A percentile compares a stretch with the other conserved stretches of the same genome.
Conservation (phyloP, 2,888 invertebrate species). For the Odiellus spinosus region DNA sequence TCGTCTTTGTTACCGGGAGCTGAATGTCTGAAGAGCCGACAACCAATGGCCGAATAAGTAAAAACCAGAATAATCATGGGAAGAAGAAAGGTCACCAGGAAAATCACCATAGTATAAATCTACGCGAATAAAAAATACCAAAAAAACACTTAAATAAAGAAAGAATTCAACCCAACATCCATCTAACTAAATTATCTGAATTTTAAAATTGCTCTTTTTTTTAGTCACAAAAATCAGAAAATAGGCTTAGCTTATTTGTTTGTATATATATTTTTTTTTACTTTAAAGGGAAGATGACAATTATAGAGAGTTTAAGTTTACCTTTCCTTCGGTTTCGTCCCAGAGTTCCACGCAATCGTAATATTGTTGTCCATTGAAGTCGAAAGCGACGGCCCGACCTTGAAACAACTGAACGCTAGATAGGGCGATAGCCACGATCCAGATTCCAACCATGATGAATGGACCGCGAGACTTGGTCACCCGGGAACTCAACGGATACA, state of each 20-base stretch:
- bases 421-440: slow-evolving; percentile 29
- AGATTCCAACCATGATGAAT: slow-evolving; percentile 30
- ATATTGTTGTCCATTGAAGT: slow-evolving; percentile 20
- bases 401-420: slow-evolving; percentile 31
- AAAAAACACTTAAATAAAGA: no score
- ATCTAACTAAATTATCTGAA: no score
- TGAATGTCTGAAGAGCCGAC: slow-evolving; percentile 31
- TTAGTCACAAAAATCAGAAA: no score
- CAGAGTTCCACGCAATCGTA: slow-evolving; percentile 19
- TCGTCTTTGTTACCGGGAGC: slow-evolving; percentile 34
- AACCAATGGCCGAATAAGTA: slow-evolving; percentile 33
- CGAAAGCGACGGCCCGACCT: slow-evolving; percentile 25
- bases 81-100: slow-evolving; percentile 27
- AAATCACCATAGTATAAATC: slow-evolving; percentile 26
- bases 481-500: slow-evolving; percentile 29
- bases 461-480: slow-evolving; percentile 31
- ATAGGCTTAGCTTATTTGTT: no score
- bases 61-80: slow-evolving; percentile 31
- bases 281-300: no score
- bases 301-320: no score
- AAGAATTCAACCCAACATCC: no score
- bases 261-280: no score
- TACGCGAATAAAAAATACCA: slow-evolving; percentile 1
- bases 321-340: slow-evolving; percentile 16
- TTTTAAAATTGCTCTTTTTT: no score